Base-by-base conservation (phyloP, 2,888 invertebrate species). In the Andrena haemorrhoa region DNA sequence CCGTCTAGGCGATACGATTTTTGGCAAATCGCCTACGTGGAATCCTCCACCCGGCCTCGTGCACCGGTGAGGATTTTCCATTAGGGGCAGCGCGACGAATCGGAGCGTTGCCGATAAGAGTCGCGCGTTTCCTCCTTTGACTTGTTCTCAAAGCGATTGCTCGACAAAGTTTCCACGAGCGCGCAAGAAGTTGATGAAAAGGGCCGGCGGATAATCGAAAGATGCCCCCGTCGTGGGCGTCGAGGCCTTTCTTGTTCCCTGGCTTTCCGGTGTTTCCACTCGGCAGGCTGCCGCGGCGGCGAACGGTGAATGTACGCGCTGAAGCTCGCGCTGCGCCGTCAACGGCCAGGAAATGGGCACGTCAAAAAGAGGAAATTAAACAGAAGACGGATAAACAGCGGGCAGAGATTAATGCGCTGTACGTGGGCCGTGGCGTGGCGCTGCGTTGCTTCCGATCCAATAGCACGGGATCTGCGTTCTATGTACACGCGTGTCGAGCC, bases 281-380 rank as follows among this genome's bases (percentile, higher is more conserved):
- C 74, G 76, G 83, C 74, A 75, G 82, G 68, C 68, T 75, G 83
- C 35, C 75, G 69, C 23, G 4, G 3, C 8, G 26, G 10, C 2
- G 4, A 56, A 23, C 20, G 23, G 20, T 8, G 56, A 60, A 73
- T 33, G 76, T 74, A 78, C 58, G 51, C 65, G 7, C 12, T 5
- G 8, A 23, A 8, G 10, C 56, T 65, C 33, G 60, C 41, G 72
- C 69, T 23, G 56, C 10, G 10, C 56, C 29, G 69, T 69, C 65
- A 78, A 47, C 80, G 84, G 70, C 69, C 66, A 83, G 92, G 92
- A 92, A 92, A 92, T 91, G 89, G 88, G 84, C 75, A 86, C 86
- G 92, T 91, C 92, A 89, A 88, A 91, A 90, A 87, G 89, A 90
- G 92, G 92, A 92, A 92, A 92, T 92, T 92, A 92, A 92, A 92